Percentiles rank a stretch among this genome's conserved stretches.
phyloP scores from a whole-genome alignment of 1,140 invertebrate species.

The Radopholus similis region DNA sequence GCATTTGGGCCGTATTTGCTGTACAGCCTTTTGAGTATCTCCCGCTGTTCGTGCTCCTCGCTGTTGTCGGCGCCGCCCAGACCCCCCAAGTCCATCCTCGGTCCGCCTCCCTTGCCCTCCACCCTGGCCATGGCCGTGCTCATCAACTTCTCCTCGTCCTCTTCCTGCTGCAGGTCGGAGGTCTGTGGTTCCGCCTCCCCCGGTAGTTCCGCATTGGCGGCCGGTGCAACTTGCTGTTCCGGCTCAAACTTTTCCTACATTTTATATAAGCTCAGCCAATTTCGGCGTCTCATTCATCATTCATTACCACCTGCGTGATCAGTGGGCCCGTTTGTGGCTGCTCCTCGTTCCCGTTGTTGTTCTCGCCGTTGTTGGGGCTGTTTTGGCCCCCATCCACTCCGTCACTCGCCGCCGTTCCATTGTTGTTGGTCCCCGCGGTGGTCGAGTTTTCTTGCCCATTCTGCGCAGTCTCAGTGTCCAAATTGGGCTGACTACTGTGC shows the following conservation, averaged over 20 bases:
- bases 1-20: conserved; percentile 14
- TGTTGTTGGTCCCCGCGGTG: neutral
- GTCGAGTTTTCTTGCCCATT: neutral
- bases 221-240: neutral
- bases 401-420: too few relatives aligned
- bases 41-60: conserved; percentile 9
- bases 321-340: neutral
- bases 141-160: neutral
- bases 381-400: neutral
- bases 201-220: neutral
- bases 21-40: conserved; percentile 11
- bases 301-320: neutral
- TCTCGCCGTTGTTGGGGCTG: neutral
- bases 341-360: neutral
- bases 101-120: neutral
- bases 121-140: neutral
- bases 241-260: too few relatives aligned
- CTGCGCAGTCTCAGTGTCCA: neutral
- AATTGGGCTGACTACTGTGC: too few relatives aligned
- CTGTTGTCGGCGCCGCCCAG: neutral
- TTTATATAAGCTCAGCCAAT: too few relatives aligned
- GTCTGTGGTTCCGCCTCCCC: neutral
- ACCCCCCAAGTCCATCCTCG: neutral
- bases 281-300: too few relatives aligned
- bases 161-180: neutral